Base-by-base conservation (phyloP, 2,888 invertebrate species). In the Anthrax anthrax region DNA sequence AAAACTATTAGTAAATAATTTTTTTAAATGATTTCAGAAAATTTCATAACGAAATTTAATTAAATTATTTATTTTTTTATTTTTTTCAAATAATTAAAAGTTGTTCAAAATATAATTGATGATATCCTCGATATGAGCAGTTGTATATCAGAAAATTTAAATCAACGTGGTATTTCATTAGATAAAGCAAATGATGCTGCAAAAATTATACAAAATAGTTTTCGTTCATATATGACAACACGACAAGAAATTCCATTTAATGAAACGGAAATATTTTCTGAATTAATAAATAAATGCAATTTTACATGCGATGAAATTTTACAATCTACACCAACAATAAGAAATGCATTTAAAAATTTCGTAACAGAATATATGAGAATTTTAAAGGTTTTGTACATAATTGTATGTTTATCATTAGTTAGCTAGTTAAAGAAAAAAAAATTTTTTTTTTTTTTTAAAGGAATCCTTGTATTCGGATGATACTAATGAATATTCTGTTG, bases 261-360 rank as follows among this genome's bases (percentile, higher is more conserved):
- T 14, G 60, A 62, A 32, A 48, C 58, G 6, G 62, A 63, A 38
- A 57, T 66, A 51, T 37, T 67, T 12, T 59, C 61, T 29, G 65
- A 64, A 42, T 50, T 67, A 12, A 54, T 66, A 1, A 32, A 45
- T 2, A 62, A 61, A 47, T 66, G 65, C 38, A 52, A 58, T 9
- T 60, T 67, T 37, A 55, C 60, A 1, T 58, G 59, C 10, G 52
- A 60, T 5, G 65, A 67, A 44, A 50, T 67, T 23, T 48, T 56
- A 34, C 44, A 53, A 8, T 58, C 64, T 0, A 56, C 58, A 5
- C 64, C 62, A 13, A 54, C 61, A 9, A 62, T 67, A 34, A 60
- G 60, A 40, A 57, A 56, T 32, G 64, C 65, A 6, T 67, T 63
- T 50, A 57, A 57, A 19, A 61, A 63, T 14, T 67, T 64, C 45